Evolutionary conservation across 2,888 invertebrate genomes (phyloP).

Genomic region (Mythimna pallens): DNA sequence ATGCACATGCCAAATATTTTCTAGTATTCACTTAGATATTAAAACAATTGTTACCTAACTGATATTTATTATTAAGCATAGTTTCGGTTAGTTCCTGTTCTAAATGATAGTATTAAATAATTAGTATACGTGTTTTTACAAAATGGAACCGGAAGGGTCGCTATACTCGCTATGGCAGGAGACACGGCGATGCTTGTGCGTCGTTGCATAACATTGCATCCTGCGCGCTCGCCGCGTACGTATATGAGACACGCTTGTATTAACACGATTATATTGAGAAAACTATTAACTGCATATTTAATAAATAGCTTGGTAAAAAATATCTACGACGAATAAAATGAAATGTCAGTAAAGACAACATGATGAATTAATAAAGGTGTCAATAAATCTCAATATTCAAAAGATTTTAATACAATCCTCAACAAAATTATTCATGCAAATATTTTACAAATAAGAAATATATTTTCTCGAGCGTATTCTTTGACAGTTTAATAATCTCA

Average conservation of each 20-base stretch:
- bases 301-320: not conserved
- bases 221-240: conserved; percentile 59
- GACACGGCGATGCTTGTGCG: conserved; percentile 73
- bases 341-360: not conserved
- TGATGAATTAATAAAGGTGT: not conserved
- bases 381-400: not conserved
- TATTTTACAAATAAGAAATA: not conserved
- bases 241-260: conserved; percentile 53
- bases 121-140: conserved; percentile 50
- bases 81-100: not conserved
- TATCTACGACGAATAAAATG: not conserved
- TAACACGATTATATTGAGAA: conserved; percentile 36
- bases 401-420: not conserved
- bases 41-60: not conserved
- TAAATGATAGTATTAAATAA: conserved; percentile 52
- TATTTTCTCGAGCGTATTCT: too few relatives aligned
- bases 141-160: conserved; percentile 71
- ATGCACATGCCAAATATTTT: too few relatives aligned
- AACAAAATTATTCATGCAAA: not conserved
- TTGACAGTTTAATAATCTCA: not conserved
- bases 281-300: not conserved
- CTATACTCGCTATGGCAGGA: conserved; percentile 63
- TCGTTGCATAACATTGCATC: conserved; percentile 78
- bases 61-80: not conserved
- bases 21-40: not conserved